phyloP scores from a whole-genome alignment of 2,888 invertebrate species.

The Thera obeliscata region DNA sequence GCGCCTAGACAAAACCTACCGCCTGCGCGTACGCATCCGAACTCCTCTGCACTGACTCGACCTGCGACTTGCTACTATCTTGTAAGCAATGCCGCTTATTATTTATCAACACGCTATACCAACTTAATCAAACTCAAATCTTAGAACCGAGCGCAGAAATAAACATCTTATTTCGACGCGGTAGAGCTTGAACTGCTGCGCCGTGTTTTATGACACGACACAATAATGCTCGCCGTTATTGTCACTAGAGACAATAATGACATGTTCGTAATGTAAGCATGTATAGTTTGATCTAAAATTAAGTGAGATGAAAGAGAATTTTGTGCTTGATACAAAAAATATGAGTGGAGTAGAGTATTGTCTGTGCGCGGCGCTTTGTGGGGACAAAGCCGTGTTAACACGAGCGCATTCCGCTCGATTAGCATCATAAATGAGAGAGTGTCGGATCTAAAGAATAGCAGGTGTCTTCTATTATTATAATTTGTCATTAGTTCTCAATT shows the following conservation, averaged over 20 bases:
- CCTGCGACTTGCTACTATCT: constrained; percentile 65
- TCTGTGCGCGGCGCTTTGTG: constrained; percentile 76
- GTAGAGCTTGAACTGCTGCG: constrained; percentile 50
- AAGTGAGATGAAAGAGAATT: constrained; percentile 82
- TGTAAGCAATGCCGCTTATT: constrained; percentile 79
- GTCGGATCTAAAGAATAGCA: constrained; percentile 83
- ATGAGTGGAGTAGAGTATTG: constrained; percentile 77
- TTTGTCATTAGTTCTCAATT: constrained; percentile 77
- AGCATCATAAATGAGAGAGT: constrained; percentile 84
- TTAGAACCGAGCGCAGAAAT: constrained; percentile 39
- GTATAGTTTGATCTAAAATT: constrained; percentile 82
- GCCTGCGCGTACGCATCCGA: constrained; percentile 70
- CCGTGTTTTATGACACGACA: constrained; percentile 46
- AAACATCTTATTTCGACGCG: constrained; percentile 41
- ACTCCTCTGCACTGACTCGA: constrained; percentile 65
- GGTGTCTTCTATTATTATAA: constrained; percentile 82
- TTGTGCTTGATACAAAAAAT: constrained; percentile 79
- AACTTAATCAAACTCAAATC: constrained; percentile 57
- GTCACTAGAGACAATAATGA: constrained; percentile 78
- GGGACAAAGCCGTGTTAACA: constrained; percentile 75
- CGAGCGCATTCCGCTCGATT: constrained; percentile 80
- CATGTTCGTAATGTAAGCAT: constrained; percentile 80
- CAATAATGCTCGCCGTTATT: constrained; percentile 50
- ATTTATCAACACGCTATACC: constrained; percentile 74
- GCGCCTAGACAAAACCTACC: constrained; percentile 78